Base-by-base conservation (phyloP, 2,113 vertebrate species). In the Dipodomys ordii region DNA sequence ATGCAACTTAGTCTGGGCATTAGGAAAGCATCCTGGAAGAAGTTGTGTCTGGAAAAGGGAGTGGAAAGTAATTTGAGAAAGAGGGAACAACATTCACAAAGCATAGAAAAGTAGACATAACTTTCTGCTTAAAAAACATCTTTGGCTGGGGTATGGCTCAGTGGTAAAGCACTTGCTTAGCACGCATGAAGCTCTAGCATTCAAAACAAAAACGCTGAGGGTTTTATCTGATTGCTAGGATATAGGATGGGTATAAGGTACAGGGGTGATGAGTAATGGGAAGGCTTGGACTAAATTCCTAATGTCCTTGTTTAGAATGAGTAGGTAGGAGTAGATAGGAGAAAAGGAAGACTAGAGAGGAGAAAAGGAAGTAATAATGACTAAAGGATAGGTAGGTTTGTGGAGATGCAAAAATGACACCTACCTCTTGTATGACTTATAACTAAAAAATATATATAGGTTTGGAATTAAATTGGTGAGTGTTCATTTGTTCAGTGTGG, bases 11-110 rank as follows among this genome's bases (percentile, higher is more conserved):
- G 15, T 25, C 53, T 57, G 57, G 28, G 6, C 25, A 46, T 60
- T 73, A 88, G 71, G 89, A 86, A 89, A 93, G 79, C 30, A 71
- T 82, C 28, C 71, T 86, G 60, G 80, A 91, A 86, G 57, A 73
- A 22, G 25, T 39, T 32, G 19, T 84, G 53, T 83, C 64, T 81
- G 4, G 32, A 84, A 35, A 76, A 92, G 32, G 57, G 22, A 88
- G 67, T 2, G 84, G 39, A 92, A 73, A 18, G 28, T 71, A 39
- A 72, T 69, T 88, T 62, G 32, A 93, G 80, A 25, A 91, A 94
- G 67, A 90, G 22, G 49, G 32, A 78, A 39, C 6, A 77, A 53
- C 39, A 49, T 79, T 16, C 35, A 35, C 19, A 69, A n/a, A 89
- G 81, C 32, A 39, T 79, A 39, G 46, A 68, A 87, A 74, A 71